Evolutionary conservation across 2,888 invertebrate genomes (phyloP), one percentile per base, ranked within the genome.

Genomic region (Poecilobothrus nobilitatus): DNA sequence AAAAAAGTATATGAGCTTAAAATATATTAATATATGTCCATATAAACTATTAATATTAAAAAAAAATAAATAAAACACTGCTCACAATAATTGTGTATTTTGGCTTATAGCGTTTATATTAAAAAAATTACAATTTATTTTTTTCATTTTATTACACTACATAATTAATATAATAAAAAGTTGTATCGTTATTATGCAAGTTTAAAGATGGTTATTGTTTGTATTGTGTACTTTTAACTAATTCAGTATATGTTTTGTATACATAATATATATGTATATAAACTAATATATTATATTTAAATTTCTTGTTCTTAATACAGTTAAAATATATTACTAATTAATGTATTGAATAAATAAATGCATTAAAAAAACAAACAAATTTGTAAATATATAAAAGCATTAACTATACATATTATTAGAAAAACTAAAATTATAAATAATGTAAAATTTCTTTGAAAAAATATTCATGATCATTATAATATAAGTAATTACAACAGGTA

Each of bases 381-480:
- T 18, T 53, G 53, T 53, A 53, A 53, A 53, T 53, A 53, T 53
- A 53, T 53, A 53, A 12, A n/a, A 53, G 15, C 9, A 15, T 53
- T 12, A 53, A 53, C 18, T 53, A 53, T 18, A 53, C 53, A 53
- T 18, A 53, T 37, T 7, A 37, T 37, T 34, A 44, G 44, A 9
- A 9, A 44, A 44, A 44, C 6, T 18, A 53, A 18, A 27, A 53
- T n/a, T 53, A 53, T 53, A 53, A 53, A 53, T 53, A 53, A 18
- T 53, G 53, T 53, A 53, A 53, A 53, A 53, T 53, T 53, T 53
- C 15, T 53, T 53, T 53, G 53, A 53, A 53, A 53, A 53, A 18
- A 9, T 12, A 53, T 18, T 53, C 53, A 53, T 53, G 2, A 53
- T 53, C 53, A 53, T 53, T 53, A 53, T 53, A 18, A 15, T 18